These are phyloP conservation scores for Gymnogyps californianus DNA, from an alignment of 2,113 vertebrate species.

Conservation along the genomic window DNA sequence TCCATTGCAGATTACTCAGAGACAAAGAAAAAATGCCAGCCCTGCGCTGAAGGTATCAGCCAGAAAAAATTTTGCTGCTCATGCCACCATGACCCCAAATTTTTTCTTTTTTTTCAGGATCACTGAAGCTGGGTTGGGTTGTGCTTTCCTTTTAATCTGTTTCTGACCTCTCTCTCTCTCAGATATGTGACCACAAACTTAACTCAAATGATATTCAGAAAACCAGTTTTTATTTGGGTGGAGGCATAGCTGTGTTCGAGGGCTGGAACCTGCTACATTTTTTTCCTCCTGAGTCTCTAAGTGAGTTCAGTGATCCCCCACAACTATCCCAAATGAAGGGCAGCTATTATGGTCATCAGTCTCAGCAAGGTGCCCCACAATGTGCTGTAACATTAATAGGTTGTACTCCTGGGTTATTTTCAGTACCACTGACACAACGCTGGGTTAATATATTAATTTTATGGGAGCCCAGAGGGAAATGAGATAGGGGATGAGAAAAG, in stretches of 20 bases:
- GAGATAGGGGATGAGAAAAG: not conserved
- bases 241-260: not conserved
- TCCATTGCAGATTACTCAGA: not conserved
- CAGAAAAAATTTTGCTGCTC: not conserved
- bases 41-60: not conserved
- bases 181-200: not conserved
- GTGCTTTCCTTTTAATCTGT: not conserved
- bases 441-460: constrained; percentile 19
- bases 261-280: not conserved
- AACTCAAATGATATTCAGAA: not conserved
- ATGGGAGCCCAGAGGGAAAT: constrained; percentile 9
- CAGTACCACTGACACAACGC: not conserved
- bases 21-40: not conserved
- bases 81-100: not conserved
- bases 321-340: not conserved
- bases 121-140: not conserved
- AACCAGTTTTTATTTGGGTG: not conserved
- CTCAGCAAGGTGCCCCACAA: not conserved
- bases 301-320: not conserved
- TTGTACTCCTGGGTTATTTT: constrained; percentile 1
- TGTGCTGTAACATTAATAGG: not conserved
- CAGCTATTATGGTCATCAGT: not conserved
- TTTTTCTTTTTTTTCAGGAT: not conserved
- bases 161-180: not conserved
- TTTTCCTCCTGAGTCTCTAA: not conserved